Evolutionary conservation across 2,113 vertebrate species (phyloP).

Genomic region (Poeciliopsis occidentalis): DNA sequence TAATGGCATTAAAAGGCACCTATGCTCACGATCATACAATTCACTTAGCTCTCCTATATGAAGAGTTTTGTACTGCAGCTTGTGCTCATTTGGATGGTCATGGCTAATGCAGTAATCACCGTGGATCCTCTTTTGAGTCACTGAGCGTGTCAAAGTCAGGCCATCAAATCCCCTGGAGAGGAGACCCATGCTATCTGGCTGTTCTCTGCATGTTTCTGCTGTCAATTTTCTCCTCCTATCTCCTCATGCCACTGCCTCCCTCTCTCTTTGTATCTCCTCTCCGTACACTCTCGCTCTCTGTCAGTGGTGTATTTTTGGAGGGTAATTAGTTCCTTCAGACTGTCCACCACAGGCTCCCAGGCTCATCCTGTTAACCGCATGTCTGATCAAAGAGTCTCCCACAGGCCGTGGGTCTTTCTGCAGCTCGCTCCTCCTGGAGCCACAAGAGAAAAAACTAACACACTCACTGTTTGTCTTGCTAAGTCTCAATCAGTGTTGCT

Average conservation of each 20-base stretch:
- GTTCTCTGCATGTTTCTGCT: conserved; percentile 27
- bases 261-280: conserved; percentile 29
- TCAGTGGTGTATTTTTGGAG: conserved; percentile 61
- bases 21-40: too few relatives aligned
- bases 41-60: conserved; percentile 1
- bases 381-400: conserved; percentile 68
- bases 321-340: conserved; percentile 69
- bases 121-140: conserved; percentile 45
- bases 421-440: conserved; percentile 41
- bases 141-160: conserved; percentile 60
- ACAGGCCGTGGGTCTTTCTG: conserved; percentile 34
- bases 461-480: conserved; percentile 47
- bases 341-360: conserved; percentile 56
- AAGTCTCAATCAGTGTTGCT: conserved; percentile 61
- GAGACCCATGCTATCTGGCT: conserved; percentile 36
- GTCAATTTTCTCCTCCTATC: conserved; percentile 41
- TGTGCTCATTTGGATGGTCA: conserved; percentile 23
- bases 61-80: conserved; percentile 5
- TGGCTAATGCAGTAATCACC: conserved; percentile 29
- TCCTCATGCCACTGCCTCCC: conserved; percentile 11
- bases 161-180: conserved; percentile 59
- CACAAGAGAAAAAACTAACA: conserved; percentile 23
- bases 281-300: conserved; percentile 25
- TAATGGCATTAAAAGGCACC: too few relatives aligned
- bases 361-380: conserved; percentile 66